Conservation (phyloP, 2,113 vertebrate genomes). For the Procavia capensis region DNA sequence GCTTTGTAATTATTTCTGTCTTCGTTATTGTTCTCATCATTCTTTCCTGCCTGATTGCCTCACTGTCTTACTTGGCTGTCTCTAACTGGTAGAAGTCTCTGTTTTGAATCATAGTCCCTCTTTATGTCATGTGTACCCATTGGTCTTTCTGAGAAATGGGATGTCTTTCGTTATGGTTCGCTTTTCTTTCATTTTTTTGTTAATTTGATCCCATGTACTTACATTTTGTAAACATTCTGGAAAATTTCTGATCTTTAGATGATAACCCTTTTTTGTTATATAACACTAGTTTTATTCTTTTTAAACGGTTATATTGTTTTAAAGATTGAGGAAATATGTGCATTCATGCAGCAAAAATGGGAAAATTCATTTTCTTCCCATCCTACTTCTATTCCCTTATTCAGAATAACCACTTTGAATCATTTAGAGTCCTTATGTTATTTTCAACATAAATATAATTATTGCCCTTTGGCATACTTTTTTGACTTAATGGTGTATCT, state of each 20-base stretch:
- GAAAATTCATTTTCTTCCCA: not conserved
- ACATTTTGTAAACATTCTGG: not conserved
- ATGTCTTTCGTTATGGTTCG: not conserved
- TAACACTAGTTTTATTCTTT: slow-evolving; percentile 20
- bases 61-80: not conserved
- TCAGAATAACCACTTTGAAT: slow-evolving; percentile 22
- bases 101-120: not conserved
- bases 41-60: not conserved
- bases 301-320: not conserved
- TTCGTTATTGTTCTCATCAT: not conserved
- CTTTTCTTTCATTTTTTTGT: slow-evolving; percentile 54
- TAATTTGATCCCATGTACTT: not conserved
- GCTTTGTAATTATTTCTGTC: not conserved
- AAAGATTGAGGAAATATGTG: slow-evolving; percentile 17
- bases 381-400: not conserved
- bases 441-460: slow-evolving; percentile 9
- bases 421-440: not conserved
- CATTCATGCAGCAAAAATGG: not conserved
- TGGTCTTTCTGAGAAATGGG: not conserved
- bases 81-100: not conserved
- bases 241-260: not conserved
- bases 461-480: not conserved
- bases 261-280: not conserved
- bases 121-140: not conserved
- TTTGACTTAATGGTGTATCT: not conserved